These are phyloP conservation scores for Eidolon helvum DNA, from an alignment of 2,113 vertebrate genomes.

Conservation along the genomic window DNA sequence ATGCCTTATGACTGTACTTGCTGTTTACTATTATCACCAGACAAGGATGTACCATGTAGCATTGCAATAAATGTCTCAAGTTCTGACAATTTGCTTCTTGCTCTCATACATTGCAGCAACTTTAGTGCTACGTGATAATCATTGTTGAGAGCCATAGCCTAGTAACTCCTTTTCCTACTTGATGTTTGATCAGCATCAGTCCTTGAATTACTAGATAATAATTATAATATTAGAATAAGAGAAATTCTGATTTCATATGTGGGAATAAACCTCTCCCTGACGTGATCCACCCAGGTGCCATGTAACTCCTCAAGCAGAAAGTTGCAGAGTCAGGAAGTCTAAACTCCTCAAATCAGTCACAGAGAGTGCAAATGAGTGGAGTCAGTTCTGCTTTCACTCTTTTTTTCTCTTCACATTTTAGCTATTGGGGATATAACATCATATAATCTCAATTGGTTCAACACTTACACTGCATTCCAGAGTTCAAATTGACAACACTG, in stretches of 20 bases:
- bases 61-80: not conserved
- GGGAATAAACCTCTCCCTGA: not conserved
- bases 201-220: not conserved
- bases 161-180: not conserved
- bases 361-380: not conserved
- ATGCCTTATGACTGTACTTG: not conserved
- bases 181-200: not conserved
- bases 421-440: not conserved
- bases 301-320: not conserved
- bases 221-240: not conserved
- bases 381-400: rapidly evolving
- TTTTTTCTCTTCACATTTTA: not conserved
- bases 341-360: not conserved
- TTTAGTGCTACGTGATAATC: not conserved
- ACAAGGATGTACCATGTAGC: too few species aligned
- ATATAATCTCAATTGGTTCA: not conserved
- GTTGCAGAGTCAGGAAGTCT: not conserved
- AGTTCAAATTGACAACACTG: not conserved
- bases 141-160: not conserved
- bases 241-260: not conserved
- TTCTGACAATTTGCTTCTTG: not conserved
- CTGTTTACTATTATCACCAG: not conserved
- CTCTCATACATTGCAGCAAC: rapidly evolving
- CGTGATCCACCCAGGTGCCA: rapidly evolving
- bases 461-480: not conserved